Base-by-base conservation (phyloP, 2,797 vertebrate species). In the Monodelphis domestica region DNA sequence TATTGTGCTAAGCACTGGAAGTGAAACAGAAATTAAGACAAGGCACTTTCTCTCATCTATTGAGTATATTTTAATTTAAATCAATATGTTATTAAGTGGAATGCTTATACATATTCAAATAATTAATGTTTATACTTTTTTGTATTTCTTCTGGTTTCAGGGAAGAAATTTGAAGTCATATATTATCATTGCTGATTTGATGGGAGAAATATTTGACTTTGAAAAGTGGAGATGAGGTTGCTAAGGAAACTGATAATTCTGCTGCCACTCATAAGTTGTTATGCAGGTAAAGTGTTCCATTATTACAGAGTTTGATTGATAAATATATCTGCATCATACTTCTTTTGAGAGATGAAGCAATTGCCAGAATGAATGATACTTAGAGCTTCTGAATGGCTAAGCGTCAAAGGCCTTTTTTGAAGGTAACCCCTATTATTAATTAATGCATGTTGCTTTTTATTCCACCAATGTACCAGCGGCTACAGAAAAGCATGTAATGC, bases 191-290 rank as follows among this genome's bases (percentile, higher is more conserved):
- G 97, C 97, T 98, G 98, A 98, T 98, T 98, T 95, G 97, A 98
- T 98, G 98, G 98, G 98, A 98, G 97, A 98, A 98, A 98, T 98
- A 98, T 98, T 99, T 99, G 98, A 99, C 99, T 98, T 99, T 99
- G 98, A 98, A 98, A 99, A 99, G 98, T 99, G 98, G 99, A 99
- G 98, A 99, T 99, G 99, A 97, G 98, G 99, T 99, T 99, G 98
- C 99, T 99, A 99, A 99, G 99, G 99, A 98, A 99, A 99, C 99
- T 99, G 98, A 98, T 99, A 99, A 99, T 99, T 98, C 98, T 99
- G 98, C 99, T 99, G 99, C 99, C 99, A 98, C 98, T 99, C 99
- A 99, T 98, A 98, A 98, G 97, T 97, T 99, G 98, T 98, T 98
- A 98, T 96, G 97, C 99, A 99, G 99, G 99, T 99, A 98, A 98